Base-by-base conservation (phyloP, 2,888 invertebrate genomes). In the Hydroisotoma schaefferi region DNA sequence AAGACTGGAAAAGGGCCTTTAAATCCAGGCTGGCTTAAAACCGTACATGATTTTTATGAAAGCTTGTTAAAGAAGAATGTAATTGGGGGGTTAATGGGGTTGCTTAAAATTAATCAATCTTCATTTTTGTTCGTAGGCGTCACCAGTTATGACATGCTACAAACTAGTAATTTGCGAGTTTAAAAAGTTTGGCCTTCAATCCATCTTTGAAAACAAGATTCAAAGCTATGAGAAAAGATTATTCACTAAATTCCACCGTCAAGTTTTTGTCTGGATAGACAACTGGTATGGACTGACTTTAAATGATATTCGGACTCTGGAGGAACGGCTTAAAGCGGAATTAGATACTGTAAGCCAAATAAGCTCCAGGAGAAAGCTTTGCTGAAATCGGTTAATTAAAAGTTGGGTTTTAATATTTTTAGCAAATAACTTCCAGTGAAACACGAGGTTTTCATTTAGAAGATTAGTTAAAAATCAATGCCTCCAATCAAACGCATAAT, bases 221-320 rank as follows among this genome's bases (percentile, higher is more conserved):
- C 79, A 80, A 72, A 79, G 76, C 70, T 77, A 79, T 71, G 81
- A 83, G 71, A 74, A 77, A 58, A 77, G 84, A 37, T 76, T 85
- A 57, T 85, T 84, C 74, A 79, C 79, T 52, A 83, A 81, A 70
- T 84, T 84, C 74, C 83, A 84, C 73, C 78, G 84, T 37, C 82
- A 84, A 77, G 80, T 84, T 47, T 84, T 83, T 75, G 84, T 84
- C 75, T 83, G 82, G 83, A 78, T 80, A 60, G 83, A 84, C 74
- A 75, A 79, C 59, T 83, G 83, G 82, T 75, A 80, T 73, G 82
- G 81, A 2, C 73, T 83, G 73, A 82, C 81, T 10, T 82, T 83
- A 80, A 77, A 77, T 23, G 82, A 84, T 73, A 84, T 83, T 67
- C 76, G 83, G 51, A 76, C 73, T 10, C 72, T 82, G 54, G 83